Evolutionary conservation across 53 echinoderm and acorn worm species (phyloP).

Genomic region (Hippasteria phrygiana): DNA sequence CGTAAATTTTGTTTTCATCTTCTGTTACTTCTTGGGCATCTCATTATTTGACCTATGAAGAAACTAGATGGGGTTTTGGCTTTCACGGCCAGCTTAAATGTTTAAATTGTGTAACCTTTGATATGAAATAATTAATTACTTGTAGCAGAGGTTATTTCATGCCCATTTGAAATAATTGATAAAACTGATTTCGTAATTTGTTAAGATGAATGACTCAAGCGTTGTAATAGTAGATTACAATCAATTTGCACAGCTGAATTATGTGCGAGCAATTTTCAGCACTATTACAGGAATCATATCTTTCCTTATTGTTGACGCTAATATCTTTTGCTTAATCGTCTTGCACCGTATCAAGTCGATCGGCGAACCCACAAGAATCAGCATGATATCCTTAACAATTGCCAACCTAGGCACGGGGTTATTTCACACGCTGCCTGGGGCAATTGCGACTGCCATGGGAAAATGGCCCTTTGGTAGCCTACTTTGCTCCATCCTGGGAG

Average conservation of each 20-base stretch:
- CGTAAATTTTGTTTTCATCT: too few relatives aligned
- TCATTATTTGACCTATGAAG: too few relatives aligned
- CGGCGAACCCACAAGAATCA: slow-evolving; percentile 2
- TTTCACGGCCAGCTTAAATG: too few relatives aligned
- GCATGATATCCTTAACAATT: slow-evolving; percentile 38
- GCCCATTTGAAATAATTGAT: too few relatives aligned
- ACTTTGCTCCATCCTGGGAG: neutral
- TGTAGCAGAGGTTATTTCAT: too few relatives aligned
- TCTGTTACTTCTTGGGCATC: too few relatives aligned
- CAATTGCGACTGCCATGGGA: neutral
- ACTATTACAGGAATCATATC: neutral
- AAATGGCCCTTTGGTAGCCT: slow-evolving; percentile 28
- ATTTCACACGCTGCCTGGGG: slow-evolving; percentile 3
- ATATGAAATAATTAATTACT: too few relatives aligned
- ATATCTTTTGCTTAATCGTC: neutral
- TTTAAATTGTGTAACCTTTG: too few relatives aligned
- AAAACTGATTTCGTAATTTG: neutral
- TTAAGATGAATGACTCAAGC: slow-evolving; percentile 18
- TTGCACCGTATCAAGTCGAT: neutral
- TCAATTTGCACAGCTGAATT: slow-evolving; percentile 21
- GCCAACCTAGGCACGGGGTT: slow-evolving; percentile 20
- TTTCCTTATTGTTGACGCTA: neutral
- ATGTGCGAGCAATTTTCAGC: slow-evolving; percentile 11
- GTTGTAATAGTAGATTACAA: neutral
- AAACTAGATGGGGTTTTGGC: too few relatives aligned